These are phyloP conservation scores for Motacilla alba DNA, from an alignment of 2,113 vertebrate genomes.

Conservation along the genomic window DNA sequence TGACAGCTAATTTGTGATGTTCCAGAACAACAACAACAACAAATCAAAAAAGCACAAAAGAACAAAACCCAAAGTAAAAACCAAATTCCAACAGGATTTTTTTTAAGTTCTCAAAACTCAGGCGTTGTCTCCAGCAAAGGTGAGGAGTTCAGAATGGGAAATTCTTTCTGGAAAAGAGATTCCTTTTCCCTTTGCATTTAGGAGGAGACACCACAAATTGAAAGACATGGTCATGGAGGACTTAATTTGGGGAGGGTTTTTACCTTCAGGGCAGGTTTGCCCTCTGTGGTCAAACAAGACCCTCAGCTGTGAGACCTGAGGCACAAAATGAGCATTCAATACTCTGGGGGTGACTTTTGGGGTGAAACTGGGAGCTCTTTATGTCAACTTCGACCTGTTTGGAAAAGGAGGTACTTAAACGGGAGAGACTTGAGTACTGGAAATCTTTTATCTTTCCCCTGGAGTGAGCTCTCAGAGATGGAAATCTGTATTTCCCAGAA, in stretches of 20 bases:
- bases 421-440: not conserved
- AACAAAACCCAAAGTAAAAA: not conserved
- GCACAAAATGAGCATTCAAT: not conserved
- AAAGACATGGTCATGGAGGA: not conserved
- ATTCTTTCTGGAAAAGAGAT: not conserved
- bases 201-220: not conserved
- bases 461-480: not conserved
- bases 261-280: not conserved
- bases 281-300: rapidly evolving
- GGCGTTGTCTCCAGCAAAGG: not conserved
- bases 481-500: not conserved
- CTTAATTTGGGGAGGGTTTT: not conserved
- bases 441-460: not conserved
- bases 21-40: not conserved
- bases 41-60: not conserved
- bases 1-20: constrained; percentile 51
- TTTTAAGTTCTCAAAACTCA: not conserved
- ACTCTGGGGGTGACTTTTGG: not conserved
- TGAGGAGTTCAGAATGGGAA: not conserved
- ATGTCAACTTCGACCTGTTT: not conserved
- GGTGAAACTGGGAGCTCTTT: not conserved
- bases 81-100: not conserved
- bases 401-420: not conserved
- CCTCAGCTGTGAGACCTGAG: not conserved
- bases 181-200: not conserved